A percentile compares a stretch with the other conserved stretches of the same genome.
phyloP scores from a whole-genome alignment of 1,140 invertebrate genomes.

The Drosophila repleta region DNA sequence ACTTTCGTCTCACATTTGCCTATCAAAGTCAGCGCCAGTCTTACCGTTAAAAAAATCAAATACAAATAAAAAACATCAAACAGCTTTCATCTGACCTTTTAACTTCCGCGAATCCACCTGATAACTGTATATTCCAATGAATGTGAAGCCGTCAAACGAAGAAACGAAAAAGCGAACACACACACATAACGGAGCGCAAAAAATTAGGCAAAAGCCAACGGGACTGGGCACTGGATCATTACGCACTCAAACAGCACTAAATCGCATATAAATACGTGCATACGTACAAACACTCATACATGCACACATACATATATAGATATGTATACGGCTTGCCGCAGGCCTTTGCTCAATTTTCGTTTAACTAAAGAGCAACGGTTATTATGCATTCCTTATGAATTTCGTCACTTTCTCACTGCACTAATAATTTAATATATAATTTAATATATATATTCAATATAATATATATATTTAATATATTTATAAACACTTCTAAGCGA shows the following conservation, averaged over 20 bases:
- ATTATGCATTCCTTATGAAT: not conserved
- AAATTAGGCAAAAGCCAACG: slow-evolving; percentile 62
- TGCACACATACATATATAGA: not conserved
- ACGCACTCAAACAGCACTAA: slow-evolving; percentile 65
- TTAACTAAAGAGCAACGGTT: not conserved
- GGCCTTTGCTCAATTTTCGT: slow-evolving; percentile 21
- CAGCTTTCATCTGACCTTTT: slow-evolving; percentile 41
- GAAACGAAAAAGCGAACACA: slow-evolving; percentile 1
- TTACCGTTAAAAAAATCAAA: too few relatives aligned
- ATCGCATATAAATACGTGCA: slow-evolving; percentile 46
- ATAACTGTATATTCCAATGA: slow-evolving; percentile 1
- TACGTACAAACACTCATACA: not conserved
- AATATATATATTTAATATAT: too few relatives aligned
- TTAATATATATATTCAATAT: too few relatives aligned
- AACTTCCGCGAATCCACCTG: slow-evolving; percentile 4
- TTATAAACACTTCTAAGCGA: too few relatives aligned
- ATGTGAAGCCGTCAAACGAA: slow-evolving; percentile 2
- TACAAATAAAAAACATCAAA: slow-evolving; percentile 36
- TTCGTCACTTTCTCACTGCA: not conserved
- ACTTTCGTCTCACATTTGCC: not conserved
- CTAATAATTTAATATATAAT: too few relatives aligned
- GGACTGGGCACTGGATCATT: slow-evolving; percentile 55
- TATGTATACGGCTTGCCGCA: slow-evolving; percentile 43
- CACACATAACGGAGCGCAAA: slow-evolving; percentile 17
- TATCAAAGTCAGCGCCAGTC: slow-evolving; percentile 21